Percentiles rank a stretch among this genome's conserved stretches.
phyloP scores from a whole-genome alignment of 2,797 vertebrate genomes.

The Simalia tracyae region DNA sequence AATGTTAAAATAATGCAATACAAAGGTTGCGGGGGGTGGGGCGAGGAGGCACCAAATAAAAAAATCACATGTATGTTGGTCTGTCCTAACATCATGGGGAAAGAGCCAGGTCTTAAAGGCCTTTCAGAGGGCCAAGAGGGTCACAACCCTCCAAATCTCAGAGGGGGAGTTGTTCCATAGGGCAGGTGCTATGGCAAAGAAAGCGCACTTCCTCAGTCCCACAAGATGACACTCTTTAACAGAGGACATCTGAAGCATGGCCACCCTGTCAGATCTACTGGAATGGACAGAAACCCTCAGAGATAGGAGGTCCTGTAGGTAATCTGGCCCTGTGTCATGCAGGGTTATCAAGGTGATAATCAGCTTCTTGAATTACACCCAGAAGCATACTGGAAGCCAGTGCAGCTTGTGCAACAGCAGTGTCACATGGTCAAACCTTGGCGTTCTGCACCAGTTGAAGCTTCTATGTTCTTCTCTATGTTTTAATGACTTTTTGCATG shows the following conservation, averaged over 20 bases:
- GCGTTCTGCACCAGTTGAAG: not conserved
- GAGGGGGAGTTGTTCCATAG: not conserved
- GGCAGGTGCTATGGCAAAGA: not conserved
- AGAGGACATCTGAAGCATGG: not conserved
- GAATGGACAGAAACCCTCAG: not conserved
- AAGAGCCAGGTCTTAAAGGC: not conserved
- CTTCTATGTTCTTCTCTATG: not conserved
- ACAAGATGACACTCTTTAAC: not conserved
- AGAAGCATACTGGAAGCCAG: not conserved
- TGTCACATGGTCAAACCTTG: not conserved
- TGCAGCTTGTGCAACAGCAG: not conserved
- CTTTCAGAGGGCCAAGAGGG: not conserved
- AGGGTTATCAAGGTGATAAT: not conserved
- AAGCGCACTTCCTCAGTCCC: not conserved
- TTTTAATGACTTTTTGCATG: not conserved
- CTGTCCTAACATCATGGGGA: not conserved
- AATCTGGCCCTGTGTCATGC: not conserved
- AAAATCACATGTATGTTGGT: not conserved
- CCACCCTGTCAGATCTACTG: not conserved
- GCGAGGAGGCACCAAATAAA: not conserved
- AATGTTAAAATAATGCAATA: not conserved
- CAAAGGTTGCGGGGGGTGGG: not conserved
- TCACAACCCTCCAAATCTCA: not conserved
- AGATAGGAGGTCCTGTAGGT: not conserved
- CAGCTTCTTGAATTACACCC: not conserved